These are phyloP conservation scores for Gasterosteus aculeatus DNA, from an alignment of 2,113 vertebrate species.

Conservation along the genomic window DNA sequence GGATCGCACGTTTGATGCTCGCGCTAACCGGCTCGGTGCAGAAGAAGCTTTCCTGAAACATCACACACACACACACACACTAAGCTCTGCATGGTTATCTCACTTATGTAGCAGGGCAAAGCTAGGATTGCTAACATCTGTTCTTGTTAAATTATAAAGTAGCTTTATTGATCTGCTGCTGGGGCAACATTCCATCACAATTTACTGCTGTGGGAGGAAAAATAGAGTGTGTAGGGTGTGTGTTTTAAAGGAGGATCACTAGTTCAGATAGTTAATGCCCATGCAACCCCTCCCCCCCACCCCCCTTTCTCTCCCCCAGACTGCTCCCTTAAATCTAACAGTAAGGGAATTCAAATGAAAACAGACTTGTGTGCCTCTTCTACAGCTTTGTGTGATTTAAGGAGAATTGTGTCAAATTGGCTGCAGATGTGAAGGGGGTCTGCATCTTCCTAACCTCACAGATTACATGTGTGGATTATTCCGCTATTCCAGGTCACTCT, in stretches of 20 bases:
- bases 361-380: conserved; percentile 53
- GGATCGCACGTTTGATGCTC: conserved; percentile 59
- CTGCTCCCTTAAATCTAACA: conserved; percentile 49
- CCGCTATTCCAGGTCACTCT: conserved; percentile 20
- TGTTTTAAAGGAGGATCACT: conserved; percentile 56
- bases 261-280: conserved; percentile 71
- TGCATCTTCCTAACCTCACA: conserved; percentile 58
- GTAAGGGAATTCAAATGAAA: conserved; percentile 74
- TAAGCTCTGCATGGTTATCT: conserved; percentile 5
- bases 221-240: conserved; percentile 34
- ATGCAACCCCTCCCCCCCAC: background rate
- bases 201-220: conserved; percentile 58
- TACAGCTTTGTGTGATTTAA: conserved; percentile 70
- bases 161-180: conserved; percentile 71
- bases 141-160: conserved; percentile 76
- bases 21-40: conserved; percentile 44
- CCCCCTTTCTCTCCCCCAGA: background rate
- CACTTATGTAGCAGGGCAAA: conserved; percentile 51
- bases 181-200: conserved; percentile 64
- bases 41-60: conserved; percentile 13
- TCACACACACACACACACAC: background rate
- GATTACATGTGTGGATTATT: conserved; percentile 70
- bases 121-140: conserved; percentile 69
- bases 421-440: conserved; percentile 68
- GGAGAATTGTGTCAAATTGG: conserved; percentile 69